Evolutionary conservation across 2,113 vertebrate species (phyloP), one percentile per base, ranked within the genome.

Genomic region (Gavia stellata): DNA sequence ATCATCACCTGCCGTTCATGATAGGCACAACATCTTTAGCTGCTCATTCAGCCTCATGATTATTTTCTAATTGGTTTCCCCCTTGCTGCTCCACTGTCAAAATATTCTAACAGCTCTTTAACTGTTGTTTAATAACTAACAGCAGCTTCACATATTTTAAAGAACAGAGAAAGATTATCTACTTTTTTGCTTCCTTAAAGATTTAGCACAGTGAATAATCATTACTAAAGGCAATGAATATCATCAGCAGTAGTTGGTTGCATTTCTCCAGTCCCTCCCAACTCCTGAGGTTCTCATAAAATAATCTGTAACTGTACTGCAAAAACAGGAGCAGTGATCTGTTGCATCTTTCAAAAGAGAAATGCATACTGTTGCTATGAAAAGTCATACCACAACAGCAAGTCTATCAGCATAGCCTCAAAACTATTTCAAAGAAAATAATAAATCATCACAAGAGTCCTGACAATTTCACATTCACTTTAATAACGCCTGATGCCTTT

Each of bases 61-160:
- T 88, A 55, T 92, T 92, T 79, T 68, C 53, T 94, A 93, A 92
- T 93, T 94, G 65, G 29, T 47, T 95, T 96, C 26, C 28, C 17
- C 73, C 83, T 95, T 94, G 74, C 63, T 86, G 62, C 26, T 55
- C 15, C 2, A 15, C 81, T 90, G 93, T 86, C 94, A 95, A 92
- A 95, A 77, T 61, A 95, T 80, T 94, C 79, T 81, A 95, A 88
- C n/a, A 58, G 68, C 53, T 89, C 49, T 87, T 94, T 89, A 94
- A 92, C 68, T 91, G 50, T 49, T 94, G 56, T 91, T 97, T 95
- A 85, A 96, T 85, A 89, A 91, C 81, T 75, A 91, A 61, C 7
- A 94, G 15, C 14, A 95, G 33, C 52, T 81, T 71, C 86, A 82
- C 73, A 44, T 94, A 79, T 94, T 92, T 94, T 79, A 92, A 88